Evolutionary conservation across 2,113 vertebrate genomes (phyloP).

Genomic region (Oncorhynchus tshawytscha): DNA sequence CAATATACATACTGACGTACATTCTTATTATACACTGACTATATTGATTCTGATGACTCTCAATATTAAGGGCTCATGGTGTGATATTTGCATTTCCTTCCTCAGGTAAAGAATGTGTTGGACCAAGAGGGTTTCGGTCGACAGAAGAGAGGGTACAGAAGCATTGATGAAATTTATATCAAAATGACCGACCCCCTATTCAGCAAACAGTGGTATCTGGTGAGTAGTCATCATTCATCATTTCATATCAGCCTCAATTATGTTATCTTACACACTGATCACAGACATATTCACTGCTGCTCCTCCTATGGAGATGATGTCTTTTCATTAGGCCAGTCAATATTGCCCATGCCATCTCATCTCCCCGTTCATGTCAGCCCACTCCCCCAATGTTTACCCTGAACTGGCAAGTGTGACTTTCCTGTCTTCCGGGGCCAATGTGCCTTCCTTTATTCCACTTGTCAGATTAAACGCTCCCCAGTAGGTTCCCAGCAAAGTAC

Average conservation of each 20-base stretch:
- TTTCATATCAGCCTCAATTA: slow-evolving; percentile 31
- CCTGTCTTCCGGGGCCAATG: slow-evolving; percentile 30
- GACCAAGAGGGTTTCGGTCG: slow-evolving; percentile 90
- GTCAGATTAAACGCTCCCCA: slow-evolving; percentile 41
- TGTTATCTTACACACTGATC: neutral
- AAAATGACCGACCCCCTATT: slow-evolving; percentile 97
- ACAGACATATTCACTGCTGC: slow-evolving; percentile 44
- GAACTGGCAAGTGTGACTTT: slow-evolving; percentile 45
- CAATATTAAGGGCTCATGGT: neutral
- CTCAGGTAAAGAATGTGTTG: slow-evolving; percentile 85
- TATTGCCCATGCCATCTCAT: slow-evolving; percentile 19
- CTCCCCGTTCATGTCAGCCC: slow-evolving; percentile 16
- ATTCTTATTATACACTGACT: neutral
- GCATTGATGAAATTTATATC: slow-evolving; percentile 88
- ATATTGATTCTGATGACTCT: neutral
- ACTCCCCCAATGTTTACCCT: slow-evolving; percentile 41
- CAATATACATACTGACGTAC: neutral
- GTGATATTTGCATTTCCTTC: slow-evolving; percentile 20
- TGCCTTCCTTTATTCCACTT: slow-evolving; percentile 34
- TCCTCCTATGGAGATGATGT: slow-evolving; percentile 36
- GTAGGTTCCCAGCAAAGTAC: slow-evolving; percentile 15
- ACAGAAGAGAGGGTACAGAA: slow-evolving; percentile 91
- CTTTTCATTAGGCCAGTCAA: slow-evolving; percentile 44
- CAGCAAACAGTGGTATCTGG: slow-evolving; percentile 98
- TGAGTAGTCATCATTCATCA: slow-evolving; percentile 72